Percentiles rank a stretch among this genome's conserved stretches.
These are phyloP conservation scores for Corythornis madagascariensis DNA, from an alignment of 2,113 vertebrate species.

Conservation along the genomic window DNA sequence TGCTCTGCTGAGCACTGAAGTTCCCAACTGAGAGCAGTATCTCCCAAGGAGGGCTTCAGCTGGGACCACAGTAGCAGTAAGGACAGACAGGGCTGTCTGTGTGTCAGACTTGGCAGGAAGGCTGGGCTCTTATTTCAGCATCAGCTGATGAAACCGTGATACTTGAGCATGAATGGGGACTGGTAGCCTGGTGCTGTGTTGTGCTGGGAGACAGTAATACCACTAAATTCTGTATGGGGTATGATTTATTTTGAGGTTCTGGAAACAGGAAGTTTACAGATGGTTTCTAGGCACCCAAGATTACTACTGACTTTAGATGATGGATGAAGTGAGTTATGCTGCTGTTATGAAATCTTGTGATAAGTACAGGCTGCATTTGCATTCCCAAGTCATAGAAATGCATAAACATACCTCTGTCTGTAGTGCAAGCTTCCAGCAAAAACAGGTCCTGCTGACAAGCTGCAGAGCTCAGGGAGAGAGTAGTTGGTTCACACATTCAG, in stretches of 20 bases:
- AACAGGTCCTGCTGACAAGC: not conserved
- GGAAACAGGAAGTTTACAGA: not conserved
- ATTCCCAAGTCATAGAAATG: not conserved
- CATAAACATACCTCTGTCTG: not conserved
- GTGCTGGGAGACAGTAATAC: not conserved
- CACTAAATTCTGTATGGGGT: not conserved
- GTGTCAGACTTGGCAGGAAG: not conserved
- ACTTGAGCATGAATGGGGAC: not conserved
- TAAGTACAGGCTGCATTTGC: constrained; percentile 16
- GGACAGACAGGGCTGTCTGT: constrained; percentile 15
- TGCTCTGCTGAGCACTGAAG: not conserved
- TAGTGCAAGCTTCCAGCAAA: not conserved
- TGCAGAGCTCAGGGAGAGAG: not conserved
- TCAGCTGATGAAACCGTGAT: not conserved
- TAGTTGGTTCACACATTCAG: not conserved
- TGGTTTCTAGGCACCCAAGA: not conserved
- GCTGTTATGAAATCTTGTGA: constrained; percentile 7
- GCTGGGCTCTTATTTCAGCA: not conserved
- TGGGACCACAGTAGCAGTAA: not conserved
- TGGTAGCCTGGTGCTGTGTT: not conserved
- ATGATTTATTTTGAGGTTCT: constrained; percentile 3
- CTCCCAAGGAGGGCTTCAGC: not conserved
- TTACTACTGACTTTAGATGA: not conserved
- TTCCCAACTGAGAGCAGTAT: not conserved
- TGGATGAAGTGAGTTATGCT: constrained; percentile 2